Base-by-base conservation (phyloP, 2,888 invertebrate species). In the Sesia bembeciformis region DNA sequence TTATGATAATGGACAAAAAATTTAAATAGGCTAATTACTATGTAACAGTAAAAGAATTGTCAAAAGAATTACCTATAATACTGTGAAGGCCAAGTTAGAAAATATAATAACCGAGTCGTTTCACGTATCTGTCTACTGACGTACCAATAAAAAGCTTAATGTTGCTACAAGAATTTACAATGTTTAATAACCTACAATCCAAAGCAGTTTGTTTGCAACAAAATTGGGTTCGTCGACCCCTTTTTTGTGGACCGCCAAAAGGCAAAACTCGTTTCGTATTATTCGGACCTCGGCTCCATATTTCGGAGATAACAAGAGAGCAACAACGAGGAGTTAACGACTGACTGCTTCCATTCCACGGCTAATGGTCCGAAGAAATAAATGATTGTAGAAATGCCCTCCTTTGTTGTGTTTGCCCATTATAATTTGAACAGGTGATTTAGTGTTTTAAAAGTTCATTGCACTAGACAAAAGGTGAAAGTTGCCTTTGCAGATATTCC, bases 221-320 rank as follows among this genome's bases (percentile, higher is more conserved):
- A 46, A 46, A 7, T 5, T 46, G 46, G 7, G 57, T 56, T 57
- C 57, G 46, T 40, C 40, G 53, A 57, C 42, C 56, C 39, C 39
- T 57, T 57, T 57, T 57, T 57, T 57, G 50, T 57, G 52, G 53
- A 54, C 5, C 53, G 51, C 39, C 49, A 42, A 54, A 51, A 51
- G 54, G 42, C 46, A 46, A 39, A 7, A 50, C 50, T 23, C 55
- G 53, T 49, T 55, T 57, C 55, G 52, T 5, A 50, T 50, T 7
- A 2, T 42, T 39, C 39, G 23, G 38, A 38, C 3, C 50, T 8
- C n/a, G 39, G 23, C 39, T 38, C 38, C 39, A 50, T 50, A 50
- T 23, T 50, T 23, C 5, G 4, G 50, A 8, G 23, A 4, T 50
- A 50, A 23, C 39, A 38, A 50, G 39, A 4, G 3, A 50, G 7